Percentiles rank a stretch among this genome's conserved stretches.
phyloP scores from a whole-genome alignment of 2,797 vertebrate genomes.

The Champsocephalus gunnari region DNA sequence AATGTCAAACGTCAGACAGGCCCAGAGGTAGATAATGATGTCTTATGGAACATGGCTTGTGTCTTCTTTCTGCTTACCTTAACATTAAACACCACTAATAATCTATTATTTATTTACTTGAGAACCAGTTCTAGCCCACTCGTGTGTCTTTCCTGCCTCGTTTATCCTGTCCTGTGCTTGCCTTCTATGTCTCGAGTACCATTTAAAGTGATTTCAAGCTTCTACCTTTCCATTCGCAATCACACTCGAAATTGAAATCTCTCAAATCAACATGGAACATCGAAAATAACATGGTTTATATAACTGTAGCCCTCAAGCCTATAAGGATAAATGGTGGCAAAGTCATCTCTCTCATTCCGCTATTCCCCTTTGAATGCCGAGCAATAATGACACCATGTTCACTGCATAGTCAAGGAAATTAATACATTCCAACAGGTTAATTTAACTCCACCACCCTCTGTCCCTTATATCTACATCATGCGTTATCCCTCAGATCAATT shows the following conservation, averaged over 20 bases:
- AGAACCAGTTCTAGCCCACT: background rate
- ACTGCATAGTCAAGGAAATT: background rate
- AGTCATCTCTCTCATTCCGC: background rate
- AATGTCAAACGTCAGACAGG: too few species aligned
- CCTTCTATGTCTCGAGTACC: background rate
- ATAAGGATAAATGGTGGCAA: background rate
- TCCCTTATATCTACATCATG: conserved; percentile 23
- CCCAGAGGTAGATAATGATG: too few species aligned
- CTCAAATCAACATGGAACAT: background rate
- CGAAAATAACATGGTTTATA: background rate
- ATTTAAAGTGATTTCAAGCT: background rate
- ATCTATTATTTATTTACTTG: background rate
- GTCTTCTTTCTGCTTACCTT: too few species aligned
- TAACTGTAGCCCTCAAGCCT: background rate
- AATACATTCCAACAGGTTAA: conserved; percentile 14
- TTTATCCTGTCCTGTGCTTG: background rate
- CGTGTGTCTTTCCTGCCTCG: background rate
- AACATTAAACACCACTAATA: background rate
- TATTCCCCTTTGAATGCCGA: background rate
- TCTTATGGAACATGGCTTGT: background rate
- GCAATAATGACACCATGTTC: conserved; percentile 8
- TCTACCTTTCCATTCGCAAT: background rate
- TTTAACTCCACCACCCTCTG: conserved; percentile 8
- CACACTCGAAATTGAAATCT: too few species aligned
- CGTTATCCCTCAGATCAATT: conserved; percentile 22